phyloP scores from a whole-genome alignment of 2,888 invertebrate species.

The Torymus aiolomorphi region DNA sequence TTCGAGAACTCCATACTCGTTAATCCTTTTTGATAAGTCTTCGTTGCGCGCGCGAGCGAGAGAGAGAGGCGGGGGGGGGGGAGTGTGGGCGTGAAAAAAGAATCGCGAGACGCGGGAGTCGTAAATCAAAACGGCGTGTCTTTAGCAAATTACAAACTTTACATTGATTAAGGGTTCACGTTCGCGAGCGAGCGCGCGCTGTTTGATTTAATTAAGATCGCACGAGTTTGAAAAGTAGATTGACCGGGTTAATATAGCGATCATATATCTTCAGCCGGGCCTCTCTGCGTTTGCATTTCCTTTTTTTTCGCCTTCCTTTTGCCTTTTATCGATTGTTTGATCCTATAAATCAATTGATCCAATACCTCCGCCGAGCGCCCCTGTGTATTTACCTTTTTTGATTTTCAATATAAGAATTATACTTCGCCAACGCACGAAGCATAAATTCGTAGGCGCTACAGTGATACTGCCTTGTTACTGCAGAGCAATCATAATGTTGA shows the following conservation, averaged over 20 bases:
- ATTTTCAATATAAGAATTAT: slow-evolving; percentile 26
- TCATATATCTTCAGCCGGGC: slow-evolving; percentile 46
- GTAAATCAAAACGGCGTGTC: slow-evolving; percentile 53
- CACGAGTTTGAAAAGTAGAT: slow-evolving; percentile 55
- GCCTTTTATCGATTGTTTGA: slow-evolving; percentile 45
- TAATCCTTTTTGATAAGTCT: slow-evolving; percentile 48
- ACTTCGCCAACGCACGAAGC: too few species aligned
- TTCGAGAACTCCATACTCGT: slow-evolving; percentile 39
- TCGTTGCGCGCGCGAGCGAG: slow-evolving; percentile 11
- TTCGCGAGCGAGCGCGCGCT: slow-evolving; percentile 18
- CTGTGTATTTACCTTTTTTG: slow-evolving; percentile 29
- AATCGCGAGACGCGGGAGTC: slow-evolving; percentile 39
- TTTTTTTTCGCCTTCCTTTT: slow-evolving; percentile 24
- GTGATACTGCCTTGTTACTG: background rate
- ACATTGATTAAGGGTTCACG: slow-evolving; percentile 54
- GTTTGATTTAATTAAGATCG: slow-evolving; percentile 58
- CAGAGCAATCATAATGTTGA: slow-evolving; percentile 16
- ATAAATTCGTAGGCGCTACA: too few species aligned
- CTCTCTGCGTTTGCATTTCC: slow-evolving; percentile 7
- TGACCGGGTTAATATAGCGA: slow-evolving; percentile 54
- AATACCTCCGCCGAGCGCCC: slow-evolving; percentile 3
- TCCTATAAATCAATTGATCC: slow-evolving; percentile 51
- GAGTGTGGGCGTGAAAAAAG: slow-evolving; percentile 54
- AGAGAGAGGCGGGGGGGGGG: background rate
- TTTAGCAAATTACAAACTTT: slow-evolving; percentile 56